phyloP scores from a whole-genome alignment of 1,140 invertebrate genomes.

The Ceratina australensis region DNA sequence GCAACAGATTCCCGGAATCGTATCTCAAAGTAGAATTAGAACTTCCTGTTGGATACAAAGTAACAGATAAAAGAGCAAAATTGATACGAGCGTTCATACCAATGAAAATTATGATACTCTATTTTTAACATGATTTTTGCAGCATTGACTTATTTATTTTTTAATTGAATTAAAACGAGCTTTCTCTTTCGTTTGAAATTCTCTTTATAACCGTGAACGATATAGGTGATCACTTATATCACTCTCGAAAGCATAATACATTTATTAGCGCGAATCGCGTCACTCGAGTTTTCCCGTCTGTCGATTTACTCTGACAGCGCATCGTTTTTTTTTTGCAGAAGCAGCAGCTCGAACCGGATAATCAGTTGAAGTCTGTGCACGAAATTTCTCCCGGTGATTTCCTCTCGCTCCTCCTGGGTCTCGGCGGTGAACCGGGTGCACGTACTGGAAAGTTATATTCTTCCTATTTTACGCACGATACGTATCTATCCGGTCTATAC shows the following conservation, averaged over 20 bases:
- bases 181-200: too few relatives aligned
- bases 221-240: not conserved
- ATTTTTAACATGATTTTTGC: too few relatives aligned
- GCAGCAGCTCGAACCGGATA: too few relatives aligned
- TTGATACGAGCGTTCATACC: too few relatives aligned
- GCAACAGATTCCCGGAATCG: not conserved
- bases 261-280: not conserved
- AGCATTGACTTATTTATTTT: too few relatives aligned
- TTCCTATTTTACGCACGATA: conserved; percentile 23
- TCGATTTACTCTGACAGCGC: not conserved
- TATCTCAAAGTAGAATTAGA: not conserved
- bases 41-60: not conserved
- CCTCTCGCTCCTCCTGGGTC: not conserved
- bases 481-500: conserved; percentile 20
- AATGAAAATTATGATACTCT: too few relatives aligned
- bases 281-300: not conserved
- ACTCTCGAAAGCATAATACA: too few relatives aligned
- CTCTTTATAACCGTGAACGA: too few relatives aligned
- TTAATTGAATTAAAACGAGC: too few relatives aligned
- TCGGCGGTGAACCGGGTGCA: conserved; percentile 16
- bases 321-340: not conserved
- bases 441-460: conserved; percentile 45
- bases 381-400: conserved; percentile 27
- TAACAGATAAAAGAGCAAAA: too few relatives aligned
- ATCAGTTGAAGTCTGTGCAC: not conserved